Evolutionary conservation across 2,113 vertebrate species (phyloP), one percentile per base, ranked within the genome.

Genomic region (Stegostoma tigrinum): DNA sequence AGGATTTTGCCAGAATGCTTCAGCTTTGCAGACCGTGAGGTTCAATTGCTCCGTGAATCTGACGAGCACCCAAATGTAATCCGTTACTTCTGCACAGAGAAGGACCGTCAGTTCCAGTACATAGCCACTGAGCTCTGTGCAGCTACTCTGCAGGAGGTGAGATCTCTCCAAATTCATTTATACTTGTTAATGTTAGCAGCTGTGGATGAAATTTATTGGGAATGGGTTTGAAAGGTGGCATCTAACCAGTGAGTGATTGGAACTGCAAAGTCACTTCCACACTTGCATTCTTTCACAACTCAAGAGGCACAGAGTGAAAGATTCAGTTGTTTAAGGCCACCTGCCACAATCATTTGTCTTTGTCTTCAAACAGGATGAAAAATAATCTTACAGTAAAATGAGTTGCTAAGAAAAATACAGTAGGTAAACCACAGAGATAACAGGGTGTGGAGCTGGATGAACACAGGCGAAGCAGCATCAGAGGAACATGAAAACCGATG

Each of bases 71-170:
- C 99, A 0, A 99, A 99, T 0, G 99, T 99, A 91, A 99, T 99
- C 96, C 99, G 99, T 61, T 99, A 99, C 96, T 99, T 99, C 98
- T 99, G 99, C 97, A 99, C 99, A 0, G 99, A 99, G 97, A 90
- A 97, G 95, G 99, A 99, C 97, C 98, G 99, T 0, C 99, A 99
- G 98, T 99, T 99, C 97, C 99, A 99, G 97, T 99, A 99, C 97
- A 99, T 99, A 0, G 99, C 99, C 96, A 99, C 99, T 0, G 99
- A 99, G 97, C 97, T 99, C 15, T 99, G 99, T 0, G 98, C 98
- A 0, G 98, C 99, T 96, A 99, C 99, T 0, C 97, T 99, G 55
- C 99, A 99, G 96, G 99, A 99, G 98, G 99, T 99, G 96, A 96
- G 70, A 0, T 21, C 55, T 2, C 55, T 61, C 7, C 55, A 61